Evolutionary conservation across 2,888 invertebrate genomes (phyloP).

Genomic region (Cantharis nigra): DNA sequence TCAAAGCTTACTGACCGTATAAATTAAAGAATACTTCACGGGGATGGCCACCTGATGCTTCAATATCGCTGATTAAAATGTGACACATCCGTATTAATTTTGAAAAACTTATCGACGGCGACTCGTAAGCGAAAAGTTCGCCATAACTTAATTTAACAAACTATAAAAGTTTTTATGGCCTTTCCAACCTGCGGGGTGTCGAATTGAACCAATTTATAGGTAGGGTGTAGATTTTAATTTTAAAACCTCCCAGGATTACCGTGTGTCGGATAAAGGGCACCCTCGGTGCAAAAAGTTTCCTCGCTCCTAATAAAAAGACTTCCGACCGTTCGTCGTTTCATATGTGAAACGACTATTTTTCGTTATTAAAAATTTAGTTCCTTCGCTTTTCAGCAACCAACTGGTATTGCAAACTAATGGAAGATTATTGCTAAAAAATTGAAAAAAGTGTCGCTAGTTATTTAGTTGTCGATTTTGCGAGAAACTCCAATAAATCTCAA

Average conservation of each 20-base stretch:
- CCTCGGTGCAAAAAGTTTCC: not conserved
- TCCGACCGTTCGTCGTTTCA: not conserved
- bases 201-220: not conserved
- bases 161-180: not conserved
- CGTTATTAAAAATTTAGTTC: not conserved
- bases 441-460: not conserved
- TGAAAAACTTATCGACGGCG: not conserved
- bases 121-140: not conserved
- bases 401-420: not conserved
- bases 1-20: constrained; percentile 41
- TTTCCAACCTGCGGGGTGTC: not conserved
- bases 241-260: not conserved
- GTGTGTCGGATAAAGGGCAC: not conserved
- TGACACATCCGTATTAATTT: not conserved
- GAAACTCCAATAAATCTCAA: not conserved
- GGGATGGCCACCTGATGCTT: constrained; percentile 40
- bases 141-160: not conserved
- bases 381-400: not conserved
- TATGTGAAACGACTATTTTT: not conserved
- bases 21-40: constrained; percentile 34
- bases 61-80: constrained; percentile 15
- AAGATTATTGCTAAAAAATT: not conserved
- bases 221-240: not conserved
- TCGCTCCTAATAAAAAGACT: not conserved
- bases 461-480: not conserved